Evolutionary conservation across 2,113 vertebrate species (phyloP).

Genomic region (Nanorana parkeri): DNA sequence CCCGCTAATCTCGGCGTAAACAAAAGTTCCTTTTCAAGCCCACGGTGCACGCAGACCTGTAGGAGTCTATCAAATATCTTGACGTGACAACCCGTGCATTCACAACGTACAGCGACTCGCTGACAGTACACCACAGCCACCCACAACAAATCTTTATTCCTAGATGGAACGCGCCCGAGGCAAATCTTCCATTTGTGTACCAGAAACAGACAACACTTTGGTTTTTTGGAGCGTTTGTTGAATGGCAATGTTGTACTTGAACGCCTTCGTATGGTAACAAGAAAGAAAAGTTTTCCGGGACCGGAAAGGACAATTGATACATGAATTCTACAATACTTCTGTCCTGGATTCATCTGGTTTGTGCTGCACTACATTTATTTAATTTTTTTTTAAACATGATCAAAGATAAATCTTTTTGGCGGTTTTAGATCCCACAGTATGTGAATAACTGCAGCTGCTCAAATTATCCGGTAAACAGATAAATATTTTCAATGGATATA

Average conservation of each 20-base stretch:
- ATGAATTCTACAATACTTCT: too few relatives aligned
- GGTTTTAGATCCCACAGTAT: too few relatives aligned
- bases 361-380: too few relatives aligned
- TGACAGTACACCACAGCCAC: conserved; percentile 17
- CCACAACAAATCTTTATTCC: conserved; percentile 24
- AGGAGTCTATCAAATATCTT: conserved; percentile 29
- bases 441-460: too few relatives aligned
- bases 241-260: conserved; percentile 2
- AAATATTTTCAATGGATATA: too few relatives aligned
- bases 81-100: conserved; percentile 5
- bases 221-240: background rate
- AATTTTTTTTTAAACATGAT: too few relatives aligned
- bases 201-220: conserved; percentile 15
- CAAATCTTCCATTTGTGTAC: conserved; percentile 6
- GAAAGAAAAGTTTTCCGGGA: too few relatives aligned
- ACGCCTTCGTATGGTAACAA: background rate
- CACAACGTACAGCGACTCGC: background rate
- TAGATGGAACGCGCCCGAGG: background rate
- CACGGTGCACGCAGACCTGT: background rate
- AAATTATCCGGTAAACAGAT: too few relatives aligned
- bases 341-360: too few relatives aligned
- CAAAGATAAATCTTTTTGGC: too few relatives aligned
- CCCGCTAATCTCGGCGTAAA: background rate
- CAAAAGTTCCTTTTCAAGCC: conserved; percentile 24
- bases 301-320: too few relatives aligned